Conservation (phyloP, 2,888 invertebrate species). For the Cryptocephalus primarius region DNA sequence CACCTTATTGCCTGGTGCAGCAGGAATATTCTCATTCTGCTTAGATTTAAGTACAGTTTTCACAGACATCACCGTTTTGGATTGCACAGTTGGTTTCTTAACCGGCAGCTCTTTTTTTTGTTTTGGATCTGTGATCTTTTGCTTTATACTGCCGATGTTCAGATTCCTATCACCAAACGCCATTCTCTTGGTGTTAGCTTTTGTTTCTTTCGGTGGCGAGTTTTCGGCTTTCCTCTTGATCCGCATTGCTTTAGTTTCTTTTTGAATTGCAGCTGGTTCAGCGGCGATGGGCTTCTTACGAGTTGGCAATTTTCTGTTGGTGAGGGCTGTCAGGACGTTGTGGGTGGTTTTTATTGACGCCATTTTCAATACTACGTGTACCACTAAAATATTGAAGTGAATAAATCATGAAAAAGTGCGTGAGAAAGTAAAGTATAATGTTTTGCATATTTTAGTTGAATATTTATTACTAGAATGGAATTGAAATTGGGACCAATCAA, state of each 20-base stretch:
- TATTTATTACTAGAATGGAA: no score
- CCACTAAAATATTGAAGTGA: no score
- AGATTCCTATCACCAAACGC: conserved; percentile 82
- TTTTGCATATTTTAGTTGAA: neutral
- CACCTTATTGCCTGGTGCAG: conserved; percentile 26
- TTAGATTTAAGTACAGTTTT: conserved; percentile 32
- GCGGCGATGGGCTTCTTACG: conserved; percentile 38
- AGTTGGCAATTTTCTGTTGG: conserved; percentile 41
- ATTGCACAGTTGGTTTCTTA: conserved; percentile 41
- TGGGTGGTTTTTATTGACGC: conserved; percentile 45
- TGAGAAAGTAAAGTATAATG: neutral
- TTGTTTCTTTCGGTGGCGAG: conserved; percentile 65
- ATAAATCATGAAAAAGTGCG: neutral
- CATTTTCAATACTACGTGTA: conserved; percentile 35
- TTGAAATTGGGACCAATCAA: no score
- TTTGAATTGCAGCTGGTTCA: conserved; percentile 6
- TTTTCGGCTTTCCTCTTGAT: conserved; percentile 73
- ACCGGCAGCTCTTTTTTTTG: conserved; percentile 18
- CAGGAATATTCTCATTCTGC: conserved; percentile 33
- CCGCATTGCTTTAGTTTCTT: conserved; percentile 31
- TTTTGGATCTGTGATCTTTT: conserved; percentile 21
- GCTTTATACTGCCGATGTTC: conserved; percentile 14
- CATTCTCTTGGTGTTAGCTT: conserved; percentile 58
- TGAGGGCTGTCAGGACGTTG: conserved; percentile 11
- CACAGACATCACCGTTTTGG: conserved; percentile 28